Evolutionary conservation across 2,888 invertebrate species (phyloP), one percentile per base, ranked within the genome.

Genomic region (Brachypterus glaber): DNA sequence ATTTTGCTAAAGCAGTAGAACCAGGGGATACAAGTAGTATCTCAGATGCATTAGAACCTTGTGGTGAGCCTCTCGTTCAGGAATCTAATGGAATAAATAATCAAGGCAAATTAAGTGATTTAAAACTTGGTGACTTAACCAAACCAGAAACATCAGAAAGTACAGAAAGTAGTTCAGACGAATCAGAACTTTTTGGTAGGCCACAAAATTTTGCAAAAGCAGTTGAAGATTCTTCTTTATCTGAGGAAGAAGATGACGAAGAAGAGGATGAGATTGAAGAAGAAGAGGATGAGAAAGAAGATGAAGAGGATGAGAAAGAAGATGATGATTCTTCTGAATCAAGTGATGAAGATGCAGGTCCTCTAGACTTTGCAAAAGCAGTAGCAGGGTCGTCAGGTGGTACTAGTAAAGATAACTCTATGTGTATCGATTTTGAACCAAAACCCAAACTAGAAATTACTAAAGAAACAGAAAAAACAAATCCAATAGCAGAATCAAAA

Each of bases 201-300:
- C 41, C 50, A 4, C 49, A 49, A 26, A 38, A 48, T 34, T 51
- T 50, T 39, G 41, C 47, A 9, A 50, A 45, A 37, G 49, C 48
- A 8, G 50, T 48, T 2, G 38, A 47, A 34, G 43, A 25, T 35
- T 35, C 35, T 3, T 29, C 29, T n/a, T 29, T 4, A 3, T 37
- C 25, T 29, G 16, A 3, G 12, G 34, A 27, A 36, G 11, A 31
- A 9, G 13, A 25, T 27, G 12, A 18, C 25, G 33, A 33, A 17
- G 14, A 24, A 21, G 26, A 17, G 17, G 16, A 32, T 37, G 35
- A 40, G 26, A 17, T 17, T 17, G 29, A 35, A 13, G 15, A 21
- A 24, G 25, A 32, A 9, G 21, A n/a, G 7, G 30, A 29, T 25
- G 11, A 9, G 5, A 15, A 31, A 31, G 26, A 27, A 9, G 40